A percentile compares a stretch with the other conserved stretches of the same genome.
These are phyloP conservation scores for Lasioglossum calceatum DNA, from an alignment of 2,888 invertebrate genomes.

Conservation along the genomic window DNA sequence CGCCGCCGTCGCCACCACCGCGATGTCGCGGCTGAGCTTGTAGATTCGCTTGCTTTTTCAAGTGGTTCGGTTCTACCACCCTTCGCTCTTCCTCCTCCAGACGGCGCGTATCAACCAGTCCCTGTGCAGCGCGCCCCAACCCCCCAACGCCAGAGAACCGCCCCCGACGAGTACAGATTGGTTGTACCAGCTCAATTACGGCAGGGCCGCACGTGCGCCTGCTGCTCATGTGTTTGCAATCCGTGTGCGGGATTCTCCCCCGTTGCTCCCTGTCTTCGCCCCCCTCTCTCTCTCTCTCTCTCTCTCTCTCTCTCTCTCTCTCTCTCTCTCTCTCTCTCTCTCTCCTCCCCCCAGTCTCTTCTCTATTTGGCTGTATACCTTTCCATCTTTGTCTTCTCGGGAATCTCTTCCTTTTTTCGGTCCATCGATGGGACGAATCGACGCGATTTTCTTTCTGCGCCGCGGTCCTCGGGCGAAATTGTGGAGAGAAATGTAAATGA, in stretches of 20 bases:
- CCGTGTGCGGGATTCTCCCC: slow-evolving; percentile 49
- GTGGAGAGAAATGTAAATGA: background rate
- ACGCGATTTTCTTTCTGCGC: background rate
- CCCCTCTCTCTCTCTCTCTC: background rate
- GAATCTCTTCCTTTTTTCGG: background rate
- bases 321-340: background rate
- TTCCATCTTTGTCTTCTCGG: background rate
- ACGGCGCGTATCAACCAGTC: slow-evolving; percentile 59
- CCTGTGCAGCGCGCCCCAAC: slow-evolving; percentile 61
- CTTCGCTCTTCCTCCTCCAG: slow-evolving; percentile 57
- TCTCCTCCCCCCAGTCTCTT: background rate
- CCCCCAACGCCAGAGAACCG: slow-evolving; percentile 75
- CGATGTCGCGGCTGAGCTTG: slow-evolving; percentile 41
- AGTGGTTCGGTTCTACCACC: slow-evolving; percentile 58
- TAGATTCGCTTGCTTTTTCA: slow-evolving; percentile 62
- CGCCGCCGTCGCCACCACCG: slow-evolving; percentile 26
- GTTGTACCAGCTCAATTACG: slow-evolving; percentile 61
- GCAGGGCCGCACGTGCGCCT: slow-evolving; percentile 70
- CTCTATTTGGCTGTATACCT: background rate
- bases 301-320: background rate
- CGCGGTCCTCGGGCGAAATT: background rate
- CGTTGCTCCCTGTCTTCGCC: slow-evolving; percentile 30
- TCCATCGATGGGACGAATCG: background rate
- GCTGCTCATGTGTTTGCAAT: slow-evolving; percentile 11
- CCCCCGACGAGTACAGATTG: slow-evolving; percentile 76